phyloP scores from a whole-genome alignment of 2,888 invertebrate species.

The Oscheius onirici region DNA sequence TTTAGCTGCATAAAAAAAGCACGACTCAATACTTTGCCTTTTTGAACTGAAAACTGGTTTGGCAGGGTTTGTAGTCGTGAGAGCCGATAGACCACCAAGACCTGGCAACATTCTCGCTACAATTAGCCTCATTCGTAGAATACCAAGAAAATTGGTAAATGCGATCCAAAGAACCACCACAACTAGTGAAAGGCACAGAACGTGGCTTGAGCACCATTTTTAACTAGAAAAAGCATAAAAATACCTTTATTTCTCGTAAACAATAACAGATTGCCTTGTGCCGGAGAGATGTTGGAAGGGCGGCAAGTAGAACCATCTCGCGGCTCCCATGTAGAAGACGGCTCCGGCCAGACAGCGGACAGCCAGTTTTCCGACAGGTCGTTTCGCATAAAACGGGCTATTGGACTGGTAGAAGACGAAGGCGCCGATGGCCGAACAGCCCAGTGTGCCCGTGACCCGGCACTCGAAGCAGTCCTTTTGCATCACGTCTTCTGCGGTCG shows the following conservation, averaged over 20 bases:
- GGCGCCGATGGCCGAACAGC: conserved; percentile 15
- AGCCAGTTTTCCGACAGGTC: not conserved
- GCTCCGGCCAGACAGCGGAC: conserved; percentile 17
- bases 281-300: conserved; percentile 17
- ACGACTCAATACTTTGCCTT: too few relatives aligned
- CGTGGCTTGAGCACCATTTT: too few relatives aligned
- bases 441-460: conserved; percentile 21
- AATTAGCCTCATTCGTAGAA: too few relatives aligned
- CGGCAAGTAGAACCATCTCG: conserved; percentile 32
- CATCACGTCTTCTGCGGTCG: conserved; percentile 11
- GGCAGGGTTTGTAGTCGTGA: too few relatives aligned
- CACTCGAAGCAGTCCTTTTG: conserved; percentile 29
- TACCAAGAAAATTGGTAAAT: too few relatives aligned
- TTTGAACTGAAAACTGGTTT: too few relatives aligned
- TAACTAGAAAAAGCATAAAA: too few relatives aligned
- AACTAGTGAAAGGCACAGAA: too few relatives aligned
- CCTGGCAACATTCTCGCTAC: too few relatives aligned
- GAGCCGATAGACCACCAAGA: too few relatives aligned
- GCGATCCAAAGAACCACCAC: too few relatives aligned
- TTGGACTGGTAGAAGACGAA: conserved; percentile 23
- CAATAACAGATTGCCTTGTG: not conserved
- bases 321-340: conserved; percentile 23
- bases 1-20: too few relatives aligned
- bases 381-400: conserved; percentile 7
- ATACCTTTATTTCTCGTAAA: conserved; percentile 1